These are phyloP conservation scores for Epinephelus moara DNA, from an alignment of 2,113 vertebrate species.

Conservation along the genomic window DNA sequence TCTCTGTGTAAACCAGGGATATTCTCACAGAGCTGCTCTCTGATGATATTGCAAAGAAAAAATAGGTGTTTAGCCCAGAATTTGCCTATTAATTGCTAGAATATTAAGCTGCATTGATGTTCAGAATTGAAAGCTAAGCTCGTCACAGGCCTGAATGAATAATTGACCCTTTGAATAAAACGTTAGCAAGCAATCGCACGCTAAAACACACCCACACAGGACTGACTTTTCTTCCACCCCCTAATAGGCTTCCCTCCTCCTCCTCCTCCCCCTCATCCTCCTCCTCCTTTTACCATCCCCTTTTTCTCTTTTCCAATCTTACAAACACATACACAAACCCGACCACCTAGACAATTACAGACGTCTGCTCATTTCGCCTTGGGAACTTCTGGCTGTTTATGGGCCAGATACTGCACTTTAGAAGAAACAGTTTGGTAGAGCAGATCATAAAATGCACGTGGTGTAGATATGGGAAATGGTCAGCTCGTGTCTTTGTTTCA, in stretches of 20 bases:
- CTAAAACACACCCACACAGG: constrained; percentile 55
- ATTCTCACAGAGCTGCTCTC: constrained; percentile 40
- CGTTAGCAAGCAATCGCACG: constrained; percentile 26
- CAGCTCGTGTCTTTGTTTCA: constrained; percentile 21
- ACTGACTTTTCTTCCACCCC: constrained; percentile 44
- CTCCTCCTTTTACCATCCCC: constrained; percentile 21
- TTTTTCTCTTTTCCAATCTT: constrained; percentile 56
- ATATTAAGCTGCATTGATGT: constrained; percentile 65
- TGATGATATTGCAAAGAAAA: constrained; percentile 27
- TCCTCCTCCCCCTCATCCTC: not conserved
- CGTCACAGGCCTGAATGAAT: constrained; percentile 53
- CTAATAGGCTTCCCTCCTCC: constrained; percentile 44
- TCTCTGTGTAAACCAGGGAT: constrained; percentile 4
- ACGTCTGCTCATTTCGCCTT: constrained; percentile 62
- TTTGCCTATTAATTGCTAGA: constrained; percentile 46
- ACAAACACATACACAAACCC: constrained; percentile 57
- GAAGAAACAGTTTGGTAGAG: constrained; percentile 59
- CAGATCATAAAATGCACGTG: constrained; percentile 39
- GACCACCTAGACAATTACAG: constrained; percentile 67
- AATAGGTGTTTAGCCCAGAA: constrained; percentile 36
- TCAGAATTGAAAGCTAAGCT: constrained; percentile 64
- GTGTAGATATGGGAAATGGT: constrained; percentile 24
- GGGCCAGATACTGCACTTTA: constrained; percentile 56
- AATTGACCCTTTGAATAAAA: constrained; percentile 66
- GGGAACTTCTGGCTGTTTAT: constrained; percentile 68